phyloP scores from a whole-genome alignment of 1,140 invertebrate species.

The Anastatus disparis region DNA sequence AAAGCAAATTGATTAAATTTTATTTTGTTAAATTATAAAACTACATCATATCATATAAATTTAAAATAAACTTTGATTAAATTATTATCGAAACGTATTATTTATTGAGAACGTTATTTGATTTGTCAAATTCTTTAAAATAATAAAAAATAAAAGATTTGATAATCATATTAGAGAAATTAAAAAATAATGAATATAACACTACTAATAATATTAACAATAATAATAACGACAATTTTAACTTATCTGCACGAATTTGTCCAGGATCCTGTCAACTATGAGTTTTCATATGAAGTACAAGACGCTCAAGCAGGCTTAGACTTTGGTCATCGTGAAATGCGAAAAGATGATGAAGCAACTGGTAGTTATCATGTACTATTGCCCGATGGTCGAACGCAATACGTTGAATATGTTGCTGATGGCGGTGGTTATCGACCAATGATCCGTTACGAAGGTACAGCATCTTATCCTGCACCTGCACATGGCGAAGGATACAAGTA shows the following conservation, averaged over 20 bases:
- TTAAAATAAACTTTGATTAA: too few species aligned
- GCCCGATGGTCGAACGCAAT: slow-evolving; percentile 74
- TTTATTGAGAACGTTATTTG: too few species aligned
- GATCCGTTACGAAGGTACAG: slow-evolving; percentile 76
- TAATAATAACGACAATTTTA: too few species aligned
- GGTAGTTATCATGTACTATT: slow-evolving; percentile 75
- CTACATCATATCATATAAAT: too few species aligned
- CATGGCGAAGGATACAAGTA: slow-evolving; percentile 69
- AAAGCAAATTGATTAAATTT: too few species aligned
- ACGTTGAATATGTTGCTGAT: slow-evolving; percentile 75
- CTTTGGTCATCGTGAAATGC: slow-evolving; percentile 74
- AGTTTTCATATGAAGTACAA: slow-evolving; percentile 75
- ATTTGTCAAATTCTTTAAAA: too few species aligned
- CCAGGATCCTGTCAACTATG: slow-evolving; percentile 75
- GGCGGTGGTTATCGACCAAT: slow-evolving; percentile 74
- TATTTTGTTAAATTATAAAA: too few species aligned
- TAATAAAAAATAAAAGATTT: too few species aligned
- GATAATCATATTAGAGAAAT: not conserved
- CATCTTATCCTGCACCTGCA: slow-evolving; percentile 53
- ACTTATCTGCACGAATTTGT: not conserved
- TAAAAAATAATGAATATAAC: not conserved
- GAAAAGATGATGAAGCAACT: slow-evolving; percentile 71
- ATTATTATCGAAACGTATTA: too few species aligned
- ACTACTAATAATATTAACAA: not conserved
- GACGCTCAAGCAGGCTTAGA: slow-evolving; percentile 69